Percentiles rank a stretch among this genome's conserved stretches.
These are phyloP conservation scores for Zaprionus davidi DNA, from an alignment of 1,140 invertebrate genomes.

Conservation along the genomic window DNA sequence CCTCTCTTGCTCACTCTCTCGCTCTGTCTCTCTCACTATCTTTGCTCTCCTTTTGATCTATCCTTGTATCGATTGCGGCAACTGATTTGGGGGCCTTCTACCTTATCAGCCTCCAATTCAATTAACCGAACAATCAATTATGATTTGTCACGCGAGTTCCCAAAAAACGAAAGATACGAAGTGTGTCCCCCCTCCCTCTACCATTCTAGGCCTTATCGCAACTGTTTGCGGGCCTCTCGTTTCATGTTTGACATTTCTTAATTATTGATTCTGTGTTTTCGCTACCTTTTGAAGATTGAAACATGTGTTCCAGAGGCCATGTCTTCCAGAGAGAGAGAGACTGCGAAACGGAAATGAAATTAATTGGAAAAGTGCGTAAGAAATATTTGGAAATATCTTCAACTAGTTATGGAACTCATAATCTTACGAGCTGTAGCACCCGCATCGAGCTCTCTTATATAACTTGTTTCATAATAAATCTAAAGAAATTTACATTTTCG, in stretches of 20 bases:
- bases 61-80: slow-evolving; percentile 2
- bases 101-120: slow-evolving; percentile 76
- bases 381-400: slow-evolving; percentile 27
- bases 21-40: neutral
- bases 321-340: slow-evolving; percentile 7
- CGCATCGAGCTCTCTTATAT: neutral
- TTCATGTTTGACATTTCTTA: slow-evolving; percentile 82
- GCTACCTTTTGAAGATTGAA: slow-evolving; percentile 82
- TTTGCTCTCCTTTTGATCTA: slow-evolving; percentile 14
- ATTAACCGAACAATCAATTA: slow-evolving; percentile 82
- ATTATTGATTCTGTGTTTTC: slow-evolving; percentile 83
- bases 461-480: neutral
- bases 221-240: slow-evolving; percentile 60
- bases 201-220: slow-evolving; percentile 48
- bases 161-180: slow-evolving; percentile 44
- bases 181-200: neutral
- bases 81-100: slow-evolving; percentile 5
- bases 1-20: neutral
- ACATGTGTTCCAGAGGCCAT: slow-evolving; percentile 60
- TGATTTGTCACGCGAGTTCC: slow-evolving; percentile 76
- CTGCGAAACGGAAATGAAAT: slow-evolving; percentile 78
- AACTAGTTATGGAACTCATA: neutral
- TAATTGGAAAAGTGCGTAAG: slow-evolving; percentile 79
- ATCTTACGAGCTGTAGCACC: neutral
- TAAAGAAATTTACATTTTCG: neutral